Evolutionary conservation across 2,888 invertebrate species (phyloP), one percentile per base, ranked within the genome.

Genomic region (Pristionchus japonicus): DNA sequence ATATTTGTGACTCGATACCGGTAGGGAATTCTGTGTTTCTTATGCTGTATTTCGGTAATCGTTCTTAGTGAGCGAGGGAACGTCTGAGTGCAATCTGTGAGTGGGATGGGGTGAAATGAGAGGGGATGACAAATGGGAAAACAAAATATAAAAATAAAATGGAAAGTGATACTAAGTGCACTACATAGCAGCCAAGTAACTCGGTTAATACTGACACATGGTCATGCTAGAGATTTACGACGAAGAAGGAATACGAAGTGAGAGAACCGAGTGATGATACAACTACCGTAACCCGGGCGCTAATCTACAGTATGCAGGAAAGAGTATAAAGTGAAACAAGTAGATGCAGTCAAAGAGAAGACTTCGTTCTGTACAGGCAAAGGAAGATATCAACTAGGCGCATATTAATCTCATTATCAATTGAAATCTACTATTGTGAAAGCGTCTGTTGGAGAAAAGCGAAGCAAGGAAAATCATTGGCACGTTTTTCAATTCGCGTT

Each of bases 321-420:
- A 20, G 27, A 37, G n/a, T n/a, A 57, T 57, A 57, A 34, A 34
- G 64, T 67, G 64, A 67, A 57, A 70, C 37, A 37, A 70, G 70
- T 43, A 11, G 20, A 20, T 37, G 7, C 6, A 70, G 70, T 47
- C 43, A 77, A 17, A 34, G 67, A 11, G 23, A 27, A 77, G 77
- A 47, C 43, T 40, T 77, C 40, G 77, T 23, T 77, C 11, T 77
- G 27, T 77, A 77, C 77, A 77, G 37, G 31, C 77, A 77, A 77
- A n/a, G 9, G 57, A n/a, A n/a, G 43, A 40, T 9, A 77, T n/a
- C 77, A 77, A 37, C 70, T 70, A 70, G 34, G 77, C 77, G 77
- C 43, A n/a, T 77, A 77, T 77, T 27, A 77, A 77, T 77, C 43
- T 77, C 77, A n/a, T n/a, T n/a, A n/a, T n/a, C n/a, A 77, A 77